Evolutionary conservation across 2,888 invertebrate genomes (phyloP), one percentile per base, ranked within the genome.

Genomic region (Drosophila tanythrix): DNA sequence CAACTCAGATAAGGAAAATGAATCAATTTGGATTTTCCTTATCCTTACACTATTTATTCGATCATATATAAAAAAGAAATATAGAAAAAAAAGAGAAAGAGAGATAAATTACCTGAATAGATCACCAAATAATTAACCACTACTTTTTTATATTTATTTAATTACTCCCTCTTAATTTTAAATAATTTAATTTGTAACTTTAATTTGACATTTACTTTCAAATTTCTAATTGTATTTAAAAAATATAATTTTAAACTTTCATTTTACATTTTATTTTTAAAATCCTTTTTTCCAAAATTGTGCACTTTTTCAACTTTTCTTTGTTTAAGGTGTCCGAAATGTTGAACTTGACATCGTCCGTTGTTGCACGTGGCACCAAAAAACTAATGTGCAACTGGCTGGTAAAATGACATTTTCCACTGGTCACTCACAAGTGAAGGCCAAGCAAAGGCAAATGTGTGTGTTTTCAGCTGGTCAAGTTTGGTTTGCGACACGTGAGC

Each of bases 331-430:
- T 21, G 40, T 5, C n/a, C 13, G 3, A 27, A 55, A 11, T 38
- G 50, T 35, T 55, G 74, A 74, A 76, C 77, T 76, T 74, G 74
- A 74, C 52, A 76, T 33, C 33, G 29, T 25, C 25, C 8, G 25
- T 51, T 68, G 8, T 43, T 33, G 21, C 57, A 67, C 25, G 29
- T 67, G 67, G 40, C 35, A 11, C 33, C 11, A 3, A 62, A 50
- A 27, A 8, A 2, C 4, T 8, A 25, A 15, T 46, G 15, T 15
- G 8, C n/a, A 31, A 27, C n/a, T 36, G 8, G 4, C 40, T 13
- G 48, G 11, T 18, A 35, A 70, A 40, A 25, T 27, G 35, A 29
- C 18, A 66, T 11, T 50, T 18, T 11, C n/a, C 50, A 40, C 59
- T 55, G 50, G 38, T 50, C 48, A 40, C 38, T 46, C 65, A 27